Percentiles rank a stretch among this genome's conserved stretches.
These are phyloP conservation scores for Xerus inauris DNA, from an alignment of 2,113 vertebrate genomes.

Conservation along the genomic window DNA sequence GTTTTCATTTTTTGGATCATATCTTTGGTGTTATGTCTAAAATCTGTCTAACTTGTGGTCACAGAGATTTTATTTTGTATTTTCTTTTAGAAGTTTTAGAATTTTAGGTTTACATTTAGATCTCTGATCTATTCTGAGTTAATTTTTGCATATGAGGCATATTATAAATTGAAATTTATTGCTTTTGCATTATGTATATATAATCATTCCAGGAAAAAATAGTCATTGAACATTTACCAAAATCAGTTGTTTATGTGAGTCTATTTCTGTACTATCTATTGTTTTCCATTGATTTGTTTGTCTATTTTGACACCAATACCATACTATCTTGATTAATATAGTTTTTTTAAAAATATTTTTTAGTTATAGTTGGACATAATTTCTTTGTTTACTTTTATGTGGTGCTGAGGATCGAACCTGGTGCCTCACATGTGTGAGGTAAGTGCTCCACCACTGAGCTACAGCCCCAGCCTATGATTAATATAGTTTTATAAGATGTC, in stretches of 20 bases:
- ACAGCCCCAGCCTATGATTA: no score
- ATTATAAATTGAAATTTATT: slow-evolving; percentile 34
- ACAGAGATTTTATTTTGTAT: slow-evolving; percentile 32
- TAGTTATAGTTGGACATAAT: no score
- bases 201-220: slow-evolving; percentile 36
- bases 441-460: no score
- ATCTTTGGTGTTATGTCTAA: background rate
- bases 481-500: background rate
- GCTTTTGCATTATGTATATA: slow-evolving; percentile 35
- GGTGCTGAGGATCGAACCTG: no score
- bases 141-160: slow-evolving; percentile 36
- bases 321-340: background rate
- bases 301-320: slow-evolving; percentile 16
- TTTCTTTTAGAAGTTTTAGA: slow-evolving; percentile 49
- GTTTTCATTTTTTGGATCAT: background rate
- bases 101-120: slow-evolving; percentile 51
- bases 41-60: slow-evolving; percentile 32
- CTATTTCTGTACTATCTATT: slow-evolving; percentile 27
- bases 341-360: no score
- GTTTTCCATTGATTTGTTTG: slow-evolving; percentile 29
- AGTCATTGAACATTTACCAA: background rate
- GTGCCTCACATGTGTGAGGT: no score
- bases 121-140: slow-evolving; percentile 48
- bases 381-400: no score
- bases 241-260: slow-evolving; percentile 36